Percentiles rank a stretch among this genome's conserved stretches.
These are phyloP conservation scores for Gastracanthus pulcherrimus DNA, from an alignment of 2,888 invertebrate species.

Conservation along the genomic window DNA sequence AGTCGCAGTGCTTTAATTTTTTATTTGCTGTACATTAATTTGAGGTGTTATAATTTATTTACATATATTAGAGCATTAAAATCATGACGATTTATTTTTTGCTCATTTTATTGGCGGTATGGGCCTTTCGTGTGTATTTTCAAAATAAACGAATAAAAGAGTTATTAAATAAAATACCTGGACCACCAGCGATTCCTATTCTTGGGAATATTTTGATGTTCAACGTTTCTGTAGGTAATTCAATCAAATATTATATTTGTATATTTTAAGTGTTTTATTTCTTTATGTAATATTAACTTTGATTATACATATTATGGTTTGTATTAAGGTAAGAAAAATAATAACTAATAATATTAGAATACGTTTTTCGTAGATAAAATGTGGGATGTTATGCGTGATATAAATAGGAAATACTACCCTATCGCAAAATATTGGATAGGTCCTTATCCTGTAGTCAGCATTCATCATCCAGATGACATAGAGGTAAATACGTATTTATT, in stretches of 20 bases:
- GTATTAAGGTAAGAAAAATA: too few species aligned
- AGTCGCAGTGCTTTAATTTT: too few species aligned
- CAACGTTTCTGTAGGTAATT: constrained; percentile 33
- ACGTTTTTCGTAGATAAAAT: neutral
- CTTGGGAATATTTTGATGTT: constrained; percentile 61
- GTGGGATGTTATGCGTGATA: constrained; percentile 8
- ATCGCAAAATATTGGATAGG: constrained; percentile 64
- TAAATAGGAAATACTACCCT: constrained; percentile 64
- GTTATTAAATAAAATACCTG: constrained; percentile 72
- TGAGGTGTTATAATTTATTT: neutral
- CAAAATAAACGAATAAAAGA: constrained; percentile 65
- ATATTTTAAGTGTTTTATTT: constrained; percentile 58
- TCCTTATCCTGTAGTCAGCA: constrained; percentile 57
- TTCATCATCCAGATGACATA: constrained; percentile 69
- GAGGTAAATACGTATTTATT: constrained; percentile 63
- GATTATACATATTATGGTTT: too few species aligned
- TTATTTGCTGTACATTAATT: neutral
- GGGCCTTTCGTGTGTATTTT: constrained; percentile 46
- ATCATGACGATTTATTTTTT: neutral
- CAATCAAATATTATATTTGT: neutral
- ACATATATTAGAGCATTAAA: neutral
- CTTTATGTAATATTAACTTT: too few species aligned
- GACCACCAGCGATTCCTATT: constrained; percentile 64
- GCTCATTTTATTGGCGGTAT: neutral
- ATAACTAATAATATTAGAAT: neutral